Percentiles rank a stretch among this genome's conserved stretches.
Conservation (phyloP, 1,140 invertebrate genomes). For the Ostrea denselamellosa region DNA sequence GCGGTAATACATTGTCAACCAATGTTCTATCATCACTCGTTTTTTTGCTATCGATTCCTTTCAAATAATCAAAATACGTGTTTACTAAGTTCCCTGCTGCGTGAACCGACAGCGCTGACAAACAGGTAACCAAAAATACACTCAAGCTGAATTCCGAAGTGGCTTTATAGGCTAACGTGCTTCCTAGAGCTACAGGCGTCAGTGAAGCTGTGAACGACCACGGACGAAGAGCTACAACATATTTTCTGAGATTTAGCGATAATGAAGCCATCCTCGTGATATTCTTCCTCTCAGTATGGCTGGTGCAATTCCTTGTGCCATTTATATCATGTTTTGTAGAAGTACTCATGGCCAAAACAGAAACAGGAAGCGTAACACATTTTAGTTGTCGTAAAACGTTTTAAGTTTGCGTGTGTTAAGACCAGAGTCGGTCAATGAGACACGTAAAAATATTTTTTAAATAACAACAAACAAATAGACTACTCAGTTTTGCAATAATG, state of each 20-base stretch:
- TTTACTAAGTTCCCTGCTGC: slow-evolving; percentile 98
- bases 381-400: slow-evolving; percentile 14
- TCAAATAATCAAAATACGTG: slow-evolving; percentile 96
- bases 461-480: no score
- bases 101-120: slow-evolving; percentile 93
- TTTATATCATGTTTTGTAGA: slow-evolving; percentile 34
- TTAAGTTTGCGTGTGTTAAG: no score
- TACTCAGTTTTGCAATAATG: no score
- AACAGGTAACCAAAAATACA: slow-evolving; percentile 88
- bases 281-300: not conserved
- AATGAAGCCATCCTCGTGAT: not conserved
- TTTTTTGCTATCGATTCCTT: slow-evolving; percentile 92
- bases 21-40: slow-evolving; percentile 94
- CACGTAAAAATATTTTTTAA: no score
- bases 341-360: not conserved
- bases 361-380: not conserved
- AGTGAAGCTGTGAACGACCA: slow-evolving; percentile 96
- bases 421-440: no score
- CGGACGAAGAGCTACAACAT: slow-evolving; percentile 86
- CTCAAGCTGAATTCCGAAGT: slow-evolving; percentile 86
- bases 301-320: not conserved
- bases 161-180: slow-evolving; percentile 90
- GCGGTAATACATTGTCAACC: slow-evolving; percentile 92
- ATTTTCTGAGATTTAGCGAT: slow-evolving; percentile 47
- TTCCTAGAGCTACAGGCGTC: slow-evolving; percentile 92